phyloP scores from a whole-genome alignment of 2,888 invertebrate species.

The Tinea trinotella region DNA sequence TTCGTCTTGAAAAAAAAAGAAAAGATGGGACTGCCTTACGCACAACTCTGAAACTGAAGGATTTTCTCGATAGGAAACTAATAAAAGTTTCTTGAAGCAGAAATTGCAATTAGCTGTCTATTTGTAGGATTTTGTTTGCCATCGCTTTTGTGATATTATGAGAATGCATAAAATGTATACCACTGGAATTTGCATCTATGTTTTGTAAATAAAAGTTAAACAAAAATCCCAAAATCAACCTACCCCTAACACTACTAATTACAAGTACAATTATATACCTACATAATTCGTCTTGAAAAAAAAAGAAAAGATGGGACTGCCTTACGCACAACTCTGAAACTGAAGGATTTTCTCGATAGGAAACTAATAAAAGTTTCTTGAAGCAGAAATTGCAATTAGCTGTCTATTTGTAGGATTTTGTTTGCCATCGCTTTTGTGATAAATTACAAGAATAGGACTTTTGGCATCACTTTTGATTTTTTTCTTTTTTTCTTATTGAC shows the following conservation, averaged over 20 bases:
- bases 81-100: conserved; percentile 53
- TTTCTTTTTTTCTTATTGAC: too few species aligned
- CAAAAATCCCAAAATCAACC: too few species aligned
- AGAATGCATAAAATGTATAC: too few species aligned
- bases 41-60: not conserved
- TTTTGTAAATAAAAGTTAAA: too few species aligned
- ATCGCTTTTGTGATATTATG: too few species aligned
- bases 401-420: conserved; percentile 11
- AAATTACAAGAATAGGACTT: too few species aligned
- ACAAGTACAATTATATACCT: not conserved
- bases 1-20: not conserved
- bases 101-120: conserved; percentile 41
- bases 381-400: conserved; percentile 48
- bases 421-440: not conserved
- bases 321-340: not conserved
- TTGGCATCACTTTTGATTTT: too few species aligned
- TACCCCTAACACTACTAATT: too few species aligned
- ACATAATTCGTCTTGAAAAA: not conserved
- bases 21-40: not conserved
- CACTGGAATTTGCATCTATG: too few species aligned
- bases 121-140: conserved; percentile 8
- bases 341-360: conserved; percentile 13
- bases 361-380: conserved; percentile 55
- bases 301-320: not conserved
- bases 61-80: conserved; percentile 31